Evolutionary conservation across 2,888 invertebrate species (phyloP), one percentile per base, ranked within the genome.

Genomic region (Hofmannophila pseudospretella): DNA sequence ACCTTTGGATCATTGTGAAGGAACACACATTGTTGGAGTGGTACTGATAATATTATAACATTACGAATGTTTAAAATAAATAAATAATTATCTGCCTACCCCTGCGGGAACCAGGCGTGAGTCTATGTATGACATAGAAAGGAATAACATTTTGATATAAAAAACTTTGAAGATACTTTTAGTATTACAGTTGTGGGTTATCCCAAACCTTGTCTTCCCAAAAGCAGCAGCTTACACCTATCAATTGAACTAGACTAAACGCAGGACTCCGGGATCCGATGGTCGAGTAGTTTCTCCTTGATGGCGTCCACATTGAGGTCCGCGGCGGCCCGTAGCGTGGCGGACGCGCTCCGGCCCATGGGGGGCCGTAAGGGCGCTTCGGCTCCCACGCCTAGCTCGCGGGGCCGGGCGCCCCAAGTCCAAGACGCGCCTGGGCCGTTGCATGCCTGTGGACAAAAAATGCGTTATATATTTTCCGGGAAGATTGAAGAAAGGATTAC

Each of bases 181-280:
- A n/a, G n/a, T n/a, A n/a, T n/a, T n/a, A n/a, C n/a, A n/a, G n/a
- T n/a, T n/a, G n/a, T n/a, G n/a, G n/a, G n/a, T n/a, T n/a, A n/a
- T n/a, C n/a, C n/a, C n/a, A n/a, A n/a, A n/a, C n/a, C n/a, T n/a
- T n/a, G n/a, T 20, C 9, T 10, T 3, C 7, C 28, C 20, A 20
- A 33, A 7, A 37, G 8, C 20, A 14, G 12, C 10, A 4, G 10
- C 25, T 39, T 39, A 36, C n/a, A 23, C 20, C 29, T 20, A 33
- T 14, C 23, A 31, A 31, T 30, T 9, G 16, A 8, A 12, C 22
- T 34, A 39, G 41, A 63, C 91, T 93, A 95, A 63, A 95, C 95
- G 85, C 95, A 95, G 71, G 94, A 95, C 81, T 95, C 95, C 29
- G 95, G 95, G 68, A 95, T 91, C 68, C 95, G 91, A 72, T 93